A percentile compares a stretch with the other conserved stretches of the same genome.
phyloP scores from a whole-genome alignment of 2,888 invertebrate species.

The Sphinx pinastri region DNA sequence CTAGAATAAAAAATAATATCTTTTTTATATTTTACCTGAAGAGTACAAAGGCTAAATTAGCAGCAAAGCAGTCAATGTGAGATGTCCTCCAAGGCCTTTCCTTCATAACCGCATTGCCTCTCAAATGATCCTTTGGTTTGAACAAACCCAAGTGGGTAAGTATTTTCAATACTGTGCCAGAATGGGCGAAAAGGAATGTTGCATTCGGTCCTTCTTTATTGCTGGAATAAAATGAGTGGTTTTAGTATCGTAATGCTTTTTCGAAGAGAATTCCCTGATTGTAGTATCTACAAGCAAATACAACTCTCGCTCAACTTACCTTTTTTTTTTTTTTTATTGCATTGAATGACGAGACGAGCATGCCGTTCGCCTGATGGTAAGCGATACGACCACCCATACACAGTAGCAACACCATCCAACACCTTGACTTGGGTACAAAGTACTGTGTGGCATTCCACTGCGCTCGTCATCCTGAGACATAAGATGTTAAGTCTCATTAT shows the following conservation, averaged over 20 bases:
- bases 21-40: constrained; percentile 83
- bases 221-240: constrained; percentile 45
- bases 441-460: no score
- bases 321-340: no score
- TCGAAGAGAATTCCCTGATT: no score
- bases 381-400: no score
- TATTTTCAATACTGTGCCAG: constrained; percentile 91
- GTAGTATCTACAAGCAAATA: no score
- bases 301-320: no score
- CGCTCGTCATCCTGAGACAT: no score
- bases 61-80: constrained; percentile 90
- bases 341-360: no score
- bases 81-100: constrained; percentile 84
- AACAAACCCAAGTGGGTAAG: constrained; percentile 89
- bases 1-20: background rate
- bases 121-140: constrained; percentile 85
- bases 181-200: constrained; percentile 91
- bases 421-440: no score
- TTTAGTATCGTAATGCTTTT: background rate
- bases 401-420: no score
- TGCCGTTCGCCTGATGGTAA: no score
- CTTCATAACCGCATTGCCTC: constrained; percentile 76
- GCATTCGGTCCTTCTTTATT: constrained; percentile 66
- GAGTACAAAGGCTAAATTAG: constrained; percentile 90
- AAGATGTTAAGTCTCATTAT: no score